Conservation (phyloP, 2,797 vertebrate genomes). For the Amniataba percoides region DNA sequence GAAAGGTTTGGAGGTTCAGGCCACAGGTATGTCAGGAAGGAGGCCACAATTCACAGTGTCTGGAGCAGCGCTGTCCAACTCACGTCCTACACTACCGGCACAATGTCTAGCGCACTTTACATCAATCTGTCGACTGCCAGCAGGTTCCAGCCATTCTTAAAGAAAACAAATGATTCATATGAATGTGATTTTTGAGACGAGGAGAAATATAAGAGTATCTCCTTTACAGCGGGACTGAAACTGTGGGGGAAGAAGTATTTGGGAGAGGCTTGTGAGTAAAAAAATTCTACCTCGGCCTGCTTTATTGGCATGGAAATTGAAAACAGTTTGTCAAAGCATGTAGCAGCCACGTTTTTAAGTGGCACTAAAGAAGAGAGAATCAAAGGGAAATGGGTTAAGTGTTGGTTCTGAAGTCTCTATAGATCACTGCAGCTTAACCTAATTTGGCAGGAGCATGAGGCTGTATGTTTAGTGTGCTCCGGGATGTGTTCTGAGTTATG, state of each 20-base stretch:
- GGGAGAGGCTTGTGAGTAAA: conserved; percentile 17
- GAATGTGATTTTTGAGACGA: conserved; percentile 36
- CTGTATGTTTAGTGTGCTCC: conserved; percentile 41
- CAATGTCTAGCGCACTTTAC: conserved; percentile 70
- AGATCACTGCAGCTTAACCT: conserved; percentile 71
- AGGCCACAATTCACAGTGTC: conserved; percentile 82
- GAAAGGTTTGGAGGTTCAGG: conserved; percentile 83
- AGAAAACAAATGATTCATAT: conserved; percentile 57
- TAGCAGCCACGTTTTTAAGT: conserved; percentile 62
- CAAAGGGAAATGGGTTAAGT: conserved; percentile 58
- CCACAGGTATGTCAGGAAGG: conserved; percentile 87
- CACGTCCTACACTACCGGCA: conserved; percentile 72
- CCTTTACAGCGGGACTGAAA: conserved; percentile 4
- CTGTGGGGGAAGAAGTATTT: conserved; percentile 10
- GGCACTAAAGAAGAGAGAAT: conserved; percentile 51
- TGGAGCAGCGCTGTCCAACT: conserved; percentile 80
- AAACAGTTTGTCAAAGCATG: conserved; percentile 43
- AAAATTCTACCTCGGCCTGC: neutral
- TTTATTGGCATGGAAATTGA: conserved; percentile 47
- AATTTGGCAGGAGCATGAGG: conserved; percentile 66
- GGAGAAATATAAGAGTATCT: conserved; percentile 26
- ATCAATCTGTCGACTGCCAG: conserved; percentile 76
- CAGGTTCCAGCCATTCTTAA: conserved; percentile 74
- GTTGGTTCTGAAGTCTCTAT: conserved; percentile 53
- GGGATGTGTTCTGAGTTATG: conserved; percentile 58